phyloP scores from a whole-genome alignment of 2,888 invertebrate species.

The Automeris io region DNA sequence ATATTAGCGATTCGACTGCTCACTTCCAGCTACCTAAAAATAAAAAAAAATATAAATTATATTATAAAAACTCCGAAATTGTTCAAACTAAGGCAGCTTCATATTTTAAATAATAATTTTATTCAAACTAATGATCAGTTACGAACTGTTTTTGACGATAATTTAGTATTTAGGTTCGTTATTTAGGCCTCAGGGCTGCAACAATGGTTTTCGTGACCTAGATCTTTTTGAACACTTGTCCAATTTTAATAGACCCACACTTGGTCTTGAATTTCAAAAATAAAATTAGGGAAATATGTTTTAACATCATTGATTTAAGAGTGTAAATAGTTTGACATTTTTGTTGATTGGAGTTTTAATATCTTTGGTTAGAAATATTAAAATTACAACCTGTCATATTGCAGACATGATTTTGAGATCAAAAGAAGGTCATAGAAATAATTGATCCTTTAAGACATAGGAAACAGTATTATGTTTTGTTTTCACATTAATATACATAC shows the following conservation, averaged over 20 bases:
- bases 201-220: slow-evolving; percentile 72
- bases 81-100: slow-evolving; percentile 35
- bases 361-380: slow-evolving; percentile 38
- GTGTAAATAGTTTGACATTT: slow-evolving; percentile 16
- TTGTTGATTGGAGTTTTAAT: slow-evolving; percentile 21
- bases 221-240: slow-evolving; percentile 57
- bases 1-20: slow-evolving; percentile 16
- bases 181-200: slow-evolving; percentile 57
- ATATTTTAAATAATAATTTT: slow-evolving; percentile 47
- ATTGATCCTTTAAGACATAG: no score
- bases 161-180: slow-evolving; percentile 67
- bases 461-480: no score
- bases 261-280: slow-evolving; percentile 10
- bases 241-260: slow-evolving; percentile 28
- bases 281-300: not conserved
- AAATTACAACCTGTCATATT: slow-evolving; percentile 72
- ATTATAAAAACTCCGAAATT: slow-evolving; percentile 24
- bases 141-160: slow-evolving; percentile 47
- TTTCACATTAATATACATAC: no score
- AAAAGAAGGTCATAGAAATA: slow-evolving; percentile 52
- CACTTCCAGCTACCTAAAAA: slow-evolving; percentile 28
- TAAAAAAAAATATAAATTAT: slow-evolving; percentile 26
- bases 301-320: not conserved
- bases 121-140: slow-evolving; percentile 55
- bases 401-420: slow-evolving; percentile 59